phyloP scores from a whole-genome alignment of 2,113 vertebrate species.

The Chlamydotis undulata region DNA sequence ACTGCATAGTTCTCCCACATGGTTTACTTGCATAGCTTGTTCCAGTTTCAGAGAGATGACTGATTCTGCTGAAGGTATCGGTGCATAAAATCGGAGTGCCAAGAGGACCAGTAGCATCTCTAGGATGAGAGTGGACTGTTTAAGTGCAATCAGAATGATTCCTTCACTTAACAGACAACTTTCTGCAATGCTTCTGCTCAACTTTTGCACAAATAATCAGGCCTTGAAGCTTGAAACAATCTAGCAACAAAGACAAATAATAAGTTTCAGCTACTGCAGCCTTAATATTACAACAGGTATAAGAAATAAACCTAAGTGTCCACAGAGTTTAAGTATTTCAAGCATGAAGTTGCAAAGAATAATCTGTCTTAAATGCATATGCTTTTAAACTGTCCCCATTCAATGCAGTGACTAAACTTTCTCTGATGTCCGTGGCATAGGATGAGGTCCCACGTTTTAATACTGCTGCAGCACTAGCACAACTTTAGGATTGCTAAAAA shows the following conservation, averaged over 20 bases:
- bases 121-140: neutral
- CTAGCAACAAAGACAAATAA: neutral
- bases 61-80: neutral
- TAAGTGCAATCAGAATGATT: neutral
- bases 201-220: neutral
- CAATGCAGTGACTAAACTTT: neutral
- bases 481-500: neutral
- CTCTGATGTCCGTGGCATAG: neutral
- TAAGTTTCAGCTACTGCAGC: neutral
- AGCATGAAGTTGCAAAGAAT: neutral
- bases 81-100: constrained; percentile 47
- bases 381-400: neutral
- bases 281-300: neutral
- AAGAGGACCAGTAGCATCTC: neutral
- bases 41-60: constrained; percentile 20
- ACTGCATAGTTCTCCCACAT: neutral
- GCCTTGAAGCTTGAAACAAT: neutral
- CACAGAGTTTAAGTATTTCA: neutral
- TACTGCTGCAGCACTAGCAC: neutral
- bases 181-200: neutral
- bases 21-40: neutral
- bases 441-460: neutral
- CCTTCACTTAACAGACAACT: neutral
- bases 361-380: neutral
- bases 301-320: neutral